Evolutionary conservation across 1,140 invertebrate genomes (phyloP).

Genomic region (Sycobia sp.): DNA sequence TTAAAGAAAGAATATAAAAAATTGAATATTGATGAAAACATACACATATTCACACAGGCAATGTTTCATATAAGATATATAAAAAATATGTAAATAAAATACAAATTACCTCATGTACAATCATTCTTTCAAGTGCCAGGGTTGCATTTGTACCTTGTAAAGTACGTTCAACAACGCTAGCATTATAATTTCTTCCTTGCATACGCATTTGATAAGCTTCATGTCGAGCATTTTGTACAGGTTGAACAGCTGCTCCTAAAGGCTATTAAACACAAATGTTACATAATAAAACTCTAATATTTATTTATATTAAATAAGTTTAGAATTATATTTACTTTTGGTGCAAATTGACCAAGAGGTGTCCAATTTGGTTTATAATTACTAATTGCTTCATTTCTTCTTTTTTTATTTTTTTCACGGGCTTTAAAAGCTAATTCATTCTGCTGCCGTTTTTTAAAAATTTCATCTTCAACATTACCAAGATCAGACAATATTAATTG

Average conservation of each 20-base stretch:
- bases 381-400: constrained; percentile 60
- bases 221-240: constrained; percentile 70
- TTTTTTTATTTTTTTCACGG: constrained; percentile 75
- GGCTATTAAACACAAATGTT: constrained; percentile 53
- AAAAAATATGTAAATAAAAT: too few relatives aligned
- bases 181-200: constrained; percentile 48
- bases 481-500: constrained; percentile 94
- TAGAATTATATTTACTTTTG: constrained; percentile 61
- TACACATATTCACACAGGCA: too few relatives aligned
- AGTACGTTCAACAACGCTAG: constrained; percentile 38
- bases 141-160: constrained; percentile 45
- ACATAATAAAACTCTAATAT: not conserved
- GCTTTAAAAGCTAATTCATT: constrained; percentile 82
- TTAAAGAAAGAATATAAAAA: too few relatives aligned
- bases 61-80: too few relatives aligned
- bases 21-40: too few relatives aligned
- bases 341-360: constrained; percentile 76
- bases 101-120: constrained; percentile 52
- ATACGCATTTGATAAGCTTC: constrained; percentile 74
- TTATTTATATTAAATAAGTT: constrained; percentile 7
- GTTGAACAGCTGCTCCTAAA: constrained; percentile 56
- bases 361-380: constrained; percentile 73
- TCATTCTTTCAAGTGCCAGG: constrained; percentile 57
- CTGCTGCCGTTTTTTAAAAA: constrained; percentile 90
- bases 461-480: constrained; percentile 95